phyloP scores from a whole-genome alignment of 2,113 vertebrate species.

The Semicossyphus pulcher region DNA sequence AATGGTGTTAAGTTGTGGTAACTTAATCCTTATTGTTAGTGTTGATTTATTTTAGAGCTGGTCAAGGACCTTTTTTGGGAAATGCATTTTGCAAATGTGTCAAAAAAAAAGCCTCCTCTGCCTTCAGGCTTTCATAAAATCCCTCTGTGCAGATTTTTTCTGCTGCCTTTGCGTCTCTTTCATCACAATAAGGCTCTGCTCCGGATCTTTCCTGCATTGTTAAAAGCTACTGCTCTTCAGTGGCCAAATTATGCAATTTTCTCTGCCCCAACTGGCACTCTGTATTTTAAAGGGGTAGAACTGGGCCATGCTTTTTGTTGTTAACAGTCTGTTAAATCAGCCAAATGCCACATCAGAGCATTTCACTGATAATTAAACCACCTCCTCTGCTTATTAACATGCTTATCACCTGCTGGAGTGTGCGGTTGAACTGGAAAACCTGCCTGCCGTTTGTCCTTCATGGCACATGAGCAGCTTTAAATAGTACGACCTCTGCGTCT shows the following conservation, averaged over 20 bases:
- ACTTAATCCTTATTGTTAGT: conserved; percentile 22
- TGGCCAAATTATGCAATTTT: conserved; percentile 48
- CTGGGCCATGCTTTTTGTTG: not conserved
- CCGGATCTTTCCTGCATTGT: conserved; percentile 20
- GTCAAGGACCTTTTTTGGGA: not conserved
- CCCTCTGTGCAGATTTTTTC: not conserved
- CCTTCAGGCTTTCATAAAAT: conserved; percentile 38
- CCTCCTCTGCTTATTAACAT: conserved; percentile 14
- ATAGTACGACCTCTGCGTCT: conserved; percentile 61
- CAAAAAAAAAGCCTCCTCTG: not conserved
- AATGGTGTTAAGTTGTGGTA: not conserved
- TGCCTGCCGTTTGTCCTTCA: conserved; percentile 32
- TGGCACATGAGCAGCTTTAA: conserved; percentile 26
- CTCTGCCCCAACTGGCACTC: conserved; percentile 23
- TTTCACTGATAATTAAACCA: conserved; percentile 22
- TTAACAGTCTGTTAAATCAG: conserved; percentile 6
- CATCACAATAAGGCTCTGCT: conserved; percentile 20
- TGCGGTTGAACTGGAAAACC: conserved; percentile 15
- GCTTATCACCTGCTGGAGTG: conserved; percentile 9
- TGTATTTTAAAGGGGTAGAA: conserved; percentile 14
- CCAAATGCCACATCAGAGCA: conserved; percentile 2
- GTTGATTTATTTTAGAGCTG: conserved; percentile 15
- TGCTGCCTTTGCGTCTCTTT: conserved; percentile 11
- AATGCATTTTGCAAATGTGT: conserved; percentile 3
- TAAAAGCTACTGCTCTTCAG: conserved; percentile 45